Percentiles rank a stretch among this genome's conserved stretches.
Conservation (phyloP, 2,888 invertebrate species). For the Trissonchulus latispiculum region DNA sequence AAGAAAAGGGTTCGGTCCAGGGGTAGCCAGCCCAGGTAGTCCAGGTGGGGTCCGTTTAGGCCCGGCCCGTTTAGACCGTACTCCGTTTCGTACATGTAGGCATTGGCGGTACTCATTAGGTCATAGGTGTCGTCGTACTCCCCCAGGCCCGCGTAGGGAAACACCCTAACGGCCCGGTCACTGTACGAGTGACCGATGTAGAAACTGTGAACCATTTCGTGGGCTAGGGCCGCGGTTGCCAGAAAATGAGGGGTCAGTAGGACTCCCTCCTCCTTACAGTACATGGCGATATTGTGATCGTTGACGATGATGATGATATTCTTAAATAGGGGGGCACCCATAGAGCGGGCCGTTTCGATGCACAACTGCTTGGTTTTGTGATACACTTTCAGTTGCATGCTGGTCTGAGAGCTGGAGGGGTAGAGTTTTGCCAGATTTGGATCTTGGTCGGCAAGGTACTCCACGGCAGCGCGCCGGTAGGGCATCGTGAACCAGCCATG, state of each 20-base stretch:
- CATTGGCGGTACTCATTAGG: slow-evolving; percentile 41
- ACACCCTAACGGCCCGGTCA: slow-evolving; percentile 34
- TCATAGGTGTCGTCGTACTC: slow-evolving; percentile 41
- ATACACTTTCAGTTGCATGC: slow-evolving; percentile 6
- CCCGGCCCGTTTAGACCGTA: slow-evolving; percentile 30
- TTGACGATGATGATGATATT: slow-evolving; percentile 37
- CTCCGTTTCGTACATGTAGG: slow-evolving; percentile 29
- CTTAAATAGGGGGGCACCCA: slow-evolving; percentile 18
- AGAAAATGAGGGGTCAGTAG: slow-evolving; percentile 37
- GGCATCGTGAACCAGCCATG: slow-evolving; percentile 32
- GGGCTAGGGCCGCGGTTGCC: slow-evolving; percentile 37
- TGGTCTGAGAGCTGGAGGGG: neutral
- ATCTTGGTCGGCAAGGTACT: neutral
- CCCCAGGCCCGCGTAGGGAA: slow-evolving; percentile 35
- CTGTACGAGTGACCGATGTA: slow-evolving; percentile 41
- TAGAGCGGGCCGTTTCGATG: neutral
- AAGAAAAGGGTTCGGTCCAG: slow-evolving; percentile 36
- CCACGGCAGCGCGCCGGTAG: slow-evolving; percentile 5
- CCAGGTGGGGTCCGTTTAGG: slow-evolving; percentile 38
- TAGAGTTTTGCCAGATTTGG: neutral
- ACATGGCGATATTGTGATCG: slow-evolving; percentile 25
- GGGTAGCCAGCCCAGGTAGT: slow-evolving; percentile 41
- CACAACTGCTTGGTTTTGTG: slow-evolving; percentile 8
- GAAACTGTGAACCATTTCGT: slow-evolving; percentile 41
- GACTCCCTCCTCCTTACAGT: slow-evolving; percentile 35